phyloP scores from a whole-genome alignment of 2,797 vertebrate genomes.

The Apogon hyalosoma region DNA sequence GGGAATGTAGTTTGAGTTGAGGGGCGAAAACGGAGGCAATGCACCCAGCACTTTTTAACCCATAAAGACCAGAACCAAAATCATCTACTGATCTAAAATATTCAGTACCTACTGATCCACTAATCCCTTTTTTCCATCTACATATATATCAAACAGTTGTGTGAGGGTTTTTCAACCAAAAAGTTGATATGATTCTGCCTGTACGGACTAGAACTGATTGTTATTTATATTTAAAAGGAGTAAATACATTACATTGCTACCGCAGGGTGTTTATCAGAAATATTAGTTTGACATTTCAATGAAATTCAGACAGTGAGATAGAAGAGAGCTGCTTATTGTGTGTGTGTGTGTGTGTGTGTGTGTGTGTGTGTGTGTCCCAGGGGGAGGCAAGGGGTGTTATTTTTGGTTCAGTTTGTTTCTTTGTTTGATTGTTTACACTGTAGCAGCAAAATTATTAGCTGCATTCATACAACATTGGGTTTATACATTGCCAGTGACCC shows the following conservation, averaged over 20 bases:
- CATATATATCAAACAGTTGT: not conserved
- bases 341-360: too few relatives aligned
- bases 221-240: not conserved
- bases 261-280: not conserved
- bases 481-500: too few relatives aligned
- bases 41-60: not conserved
- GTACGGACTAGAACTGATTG: not conserved
- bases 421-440: too few relatives aligned
- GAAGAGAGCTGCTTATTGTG: too few relatives aligned
- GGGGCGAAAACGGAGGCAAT: not conserved
- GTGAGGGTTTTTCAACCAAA: not conserved
- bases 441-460: too few relatives aligned
- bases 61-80: too few relatives aligned
- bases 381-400: too few relatives aligned
- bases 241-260: constrained; percentile 7
- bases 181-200: not conserved
- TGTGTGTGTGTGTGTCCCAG: too few relatives aligned
- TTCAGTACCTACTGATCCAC: too few relatives aligned
- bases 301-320: constrained; percentile 6
- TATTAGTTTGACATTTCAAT: constrained; percentile 19
- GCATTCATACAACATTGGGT: too few relatives aligned
- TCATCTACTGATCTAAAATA: too few relatives aligned
- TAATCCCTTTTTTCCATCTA: not conserved
- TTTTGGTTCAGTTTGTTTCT: too few relatives aligned
- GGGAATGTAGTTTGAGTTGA: not conserved